Base-by-base conservation (phyloP, 1,140 invertebrate genomes). In the Goniozus legneri region DNA sequence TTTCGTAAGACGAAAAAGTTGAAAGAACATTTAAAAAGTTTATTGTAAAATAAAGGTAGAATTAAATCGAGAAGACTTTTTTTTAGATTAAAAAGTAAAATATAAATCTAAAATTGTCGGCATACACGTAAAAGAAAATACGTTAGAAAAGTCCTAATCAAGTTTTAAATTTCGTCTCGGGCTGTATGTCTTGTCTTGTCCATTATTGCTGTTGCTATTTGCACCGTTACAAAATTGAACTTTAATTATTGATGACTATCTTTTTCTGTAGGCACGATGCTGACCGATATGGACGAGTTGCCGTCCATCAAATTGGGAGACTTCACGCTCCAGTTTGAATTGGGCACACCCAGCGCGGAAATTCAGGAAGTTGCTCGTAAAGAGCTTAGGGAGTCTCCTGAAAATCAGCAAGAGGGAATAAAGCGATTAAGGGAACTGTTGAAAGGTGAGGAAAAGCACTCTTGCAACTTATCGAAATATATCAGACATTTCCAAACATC, bases 341-440 rank as follows among this genome's bases (percentile, higher is more conserved):
- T 89, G 10, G 81, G 81, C 0, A 78, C 83, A 14, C 78, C 84
- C 0, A 60, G 65, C 7, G 64, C 79, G 3, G 81, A 85, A 36
- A 67, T 84, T 7, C 71, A 79, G 53, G 86, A 89, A 65, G 79
- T 89, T n/a, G 88, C 88, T 0, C 73, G 73, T 10, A 81, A 79
- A 40, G 87, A 91, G 59, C 76, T 91, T 0, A 70, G 88, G 1
- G 88, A 91, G 64, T 79, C 80, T 0, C 81, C 85, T 0, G 87
- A 90, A 31, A 52, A 83, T 1, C 73, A 80, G 13, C 77, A 80
- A 52, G 76, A 85, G 38, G 80, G 82, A n/a, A 60, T 84, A 0
- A 72, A 75, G 21, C 79, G 83, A 54, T 69, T 91, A 0, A 80
- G 74, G 47, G 80, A 81, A 53, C 68, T 90, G 19, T 68, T 90